Conservation (phyloP, 2,797 vertebrate genomes). For the Spea hammondii region DNA sequence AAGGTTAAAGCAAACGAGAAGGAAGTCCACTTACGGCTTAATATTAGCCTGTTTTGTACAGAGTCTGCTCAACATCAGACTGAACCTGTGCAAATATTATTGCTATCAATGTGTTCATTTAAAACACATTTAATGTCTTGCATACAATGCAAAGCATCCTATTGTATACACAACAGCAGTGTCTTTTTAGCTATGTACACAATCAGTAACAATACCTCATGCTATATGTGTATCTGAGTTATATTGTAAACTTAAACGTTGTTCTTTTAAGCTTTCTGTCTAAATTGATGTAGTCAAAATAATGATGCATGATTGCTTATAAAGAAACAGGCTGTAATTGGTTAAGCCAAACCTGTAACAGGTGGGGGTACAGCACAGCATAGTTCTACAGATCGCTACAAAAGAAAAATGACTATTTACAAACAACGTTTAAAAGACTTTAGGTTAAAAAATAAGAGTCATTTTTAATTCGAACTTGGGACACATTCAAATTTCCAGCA, state of each 20-base stretch:
- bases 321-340: conserved; percentile 28
- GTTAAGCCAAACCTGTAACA: conserved; percentile 34
- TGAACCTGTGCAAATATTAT: conserved; percentile 7
- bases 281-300: conserved; percentile 28
- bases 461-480: conserved; percentile 15
- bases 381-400: conserved; percentile 5
- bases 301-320: conserved; percentile 45
- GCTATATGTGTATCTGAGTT: conserved; percentile 31
- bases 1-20: conserved; percentile 69
- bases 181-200: not conserved
- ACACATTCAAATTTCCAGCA: conserved; percentile 13
- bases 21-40: conserved; percentile 29
- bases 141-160: conserved; percentile 30
- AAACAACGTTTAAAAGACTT: conserved; percentile 24
- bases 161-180: not conserved
- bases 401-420: conserved; percentile 47
- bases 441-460: conserved; percentile 1
- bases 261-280: conserved; percentile 36
- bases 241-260: conserved; percentile 11
- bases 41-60: conserved; percentile 16
- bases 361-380: conserved; percentile 31
- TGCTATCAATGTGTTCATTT: conserved; percentile 6
- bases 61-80: not conserved
- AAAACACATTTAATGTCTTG: conserved; percentile 8
- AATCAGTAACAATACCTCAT: conserved; percentile 27